phyloP scores from a whole-genome alignment of 1,140 invertebrate genomes.

The Lethocerus indicus region DNA sequence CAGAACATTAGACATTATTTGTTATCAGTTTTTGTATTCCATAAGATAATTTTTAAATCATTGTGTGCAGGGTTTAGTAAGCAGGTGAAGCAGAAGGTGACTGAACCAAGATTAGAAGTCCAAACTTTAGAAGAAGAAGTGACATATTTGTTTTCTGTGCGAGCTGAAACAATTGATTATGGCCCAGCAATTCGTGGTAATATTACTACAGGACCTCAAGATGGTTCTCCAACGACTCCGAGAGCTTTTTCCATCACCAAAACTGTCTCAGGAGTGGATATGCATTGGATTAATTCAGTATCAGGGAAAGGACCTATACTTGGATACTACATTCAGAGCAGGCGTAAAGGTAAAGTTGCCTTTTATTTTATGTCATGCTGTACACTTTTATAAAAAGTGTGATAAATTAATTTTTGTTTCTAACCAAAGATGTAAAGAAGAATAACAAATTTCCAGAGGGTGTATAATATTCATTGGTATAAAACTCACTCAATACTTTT shows the following conservation, averaged over 20 bases:
- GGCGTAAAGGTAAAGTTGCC: constrained; percentile 63
- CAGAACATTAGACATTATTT: no score
- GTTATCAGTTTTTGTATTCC: no score
- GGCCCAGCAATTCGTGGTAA: constrained; percentile 60
- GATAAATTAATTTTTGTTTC: no score
- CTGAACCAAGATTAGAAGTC: constrained; percentile 57
- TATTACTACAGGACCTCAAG: constrained; percentile 87
- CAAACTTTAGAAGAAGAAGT: constrained; percentile 81
- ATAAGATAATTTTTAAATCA: no score
- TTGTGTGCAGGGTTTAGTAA: constrained; percentile 56
- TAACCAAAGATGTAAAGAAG: no score
- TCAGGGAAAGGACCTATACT: constrained; percentile 70
- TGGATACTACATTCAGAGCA: constrained; percentile 85
- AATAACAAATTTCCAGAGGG: no score
- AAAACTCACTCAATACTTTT: no score
- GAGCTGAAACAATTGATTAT: constrained; percentile 74
- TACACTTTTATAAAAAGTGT: background rate
- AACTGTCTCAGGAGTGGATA: constrained; percentile 64
- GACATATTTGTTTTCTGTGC: constrained; percentile 77
- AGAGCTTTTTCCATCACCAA: constrained; percentile 52
- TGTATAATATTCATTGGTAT: no score
- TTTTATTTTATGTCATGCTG: background rate
- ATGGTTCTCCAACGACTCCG: constrained; percentile 68
- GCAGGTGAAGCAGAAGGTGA: constrained; percentile 86
- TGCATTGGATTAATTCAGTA: constrained; percentile 76